Conservation (phyloP, 2,113 vertebrate genomes). For the Mormoops blainvillei region DNA sequence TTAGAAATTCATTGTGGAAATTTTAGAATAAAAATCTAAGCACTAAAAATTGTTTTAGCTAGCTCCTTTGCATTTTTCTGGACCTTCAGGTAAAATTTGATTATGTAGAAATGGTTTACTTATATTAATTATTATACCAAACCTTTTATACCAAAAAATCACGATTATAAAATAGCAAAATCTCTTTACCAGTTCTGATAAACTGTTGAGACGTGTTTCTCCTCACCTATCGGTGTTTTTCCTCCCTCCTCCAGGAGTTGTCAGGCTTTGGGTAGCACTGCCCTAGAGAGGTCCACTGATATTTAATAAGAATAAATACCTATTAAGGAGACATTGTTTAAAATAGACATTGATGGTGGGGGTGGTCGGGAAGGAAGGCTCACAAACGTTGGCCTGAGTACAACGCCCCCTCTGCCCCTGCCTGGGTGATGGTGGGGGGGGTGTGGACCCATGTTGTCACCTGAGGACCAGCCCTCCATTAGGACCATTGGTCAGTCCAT, state of each 20-base stretch:
- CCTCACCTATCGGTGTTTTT: not conserved
- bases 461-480: not conserved
- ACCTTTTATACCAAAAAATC: not conserved
- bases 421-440: not conserved
- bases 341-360: not conserved
- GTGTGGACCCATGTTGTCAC: not conserved
- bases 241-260: not conserved
- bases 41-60: not conserved
- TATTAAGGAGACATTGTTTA: not conserved
- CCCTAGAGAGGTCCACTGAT: not conserved
- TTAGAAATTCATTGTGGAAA: not conserved
- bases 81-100: not conserved
- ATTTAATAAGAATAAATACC: not conserved
- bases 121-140: not conserved
- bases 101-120: not conserved
- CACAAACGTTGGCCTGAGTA: not conserved
- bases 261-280: not conserved
- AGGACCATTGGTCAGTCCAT: not conserved
- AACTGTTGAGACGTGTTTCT: not conserved
- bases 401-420: not conserved
- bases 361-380: not conserved
- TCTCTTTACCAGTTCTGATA: not conserved
- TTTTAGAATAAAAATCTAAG: not conserved
- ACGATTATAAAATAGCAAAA: not conserved
- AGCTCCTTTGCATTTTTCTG: conserved; percentile 9